Evolutionary conservation across 2,113 vertebrate species (phyloP), one percentile per base, ranked within the genome.

Genomic region (Oxygymnocypris stewartii): DNA sequence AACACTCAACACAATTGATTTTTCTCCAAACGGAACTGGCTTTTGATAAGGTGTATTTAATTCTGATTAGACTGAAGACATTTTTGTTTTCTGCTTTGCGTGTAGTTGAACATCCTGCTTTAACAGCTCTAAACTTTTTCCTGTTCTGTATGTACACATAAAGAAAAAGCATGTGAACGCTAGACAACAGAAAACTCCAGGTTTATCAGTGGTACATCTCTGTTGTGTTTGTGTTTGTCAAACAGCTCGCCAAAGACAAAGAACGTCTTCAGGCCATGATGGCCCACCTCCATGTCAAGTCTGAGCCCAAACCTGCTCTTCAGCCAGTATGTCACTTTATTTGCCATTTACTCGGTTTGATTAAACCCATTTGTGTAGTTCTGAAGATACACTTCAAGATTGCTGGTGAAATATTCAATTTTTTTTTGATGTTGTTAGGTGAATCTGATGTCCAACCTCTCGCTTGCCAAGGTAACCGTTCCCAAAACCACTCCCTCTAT

Each of bases 251-350:
- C 69, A 99, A 99, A 95, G 98, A 99, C 93, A 98, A 97, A 92
- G 98, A 99, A 63, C 97, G 98, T 82, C 97, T 99, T 90, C 98
- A 99, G 92, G 98, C 98, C 73, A 99, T 99, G 98, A 99, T 99
- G 98, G 96, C 97, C 89, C 98, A 99, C 89, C 96, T 99, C 92
- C 96, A 97, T 16, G 96, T 97, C 91, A 99, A 98, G 91, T 97
- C 98, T 73, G 98, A 99, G 93, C 96, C 97, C 94, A 99, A 97
- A 96, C 93, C 96, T 79, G 95, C 97, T 92, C 96, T 96, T 82
- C 98, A 97, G 92, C 97, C 98, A 47, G 98, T 99, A 95, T 96
- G 97, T 6, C 77, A 11, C 35, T 75, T 85, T 59, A 11, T 63
- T 73, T 65, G 73, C 73, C 78, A 83, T 82, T 83, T 63, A 83